A percentile compares a stretch with the other conserved stretches of the same genome.
Evolutionary conservation across 2,113 vertebrate genomes (phyloP).

Genomic region (Bos taurus): ARS-UCD2.0 NC_037351.1:40387501-40388000

Average conservation of each 20-base stretch:
- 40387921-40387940: background rate
- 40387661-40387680: background rate
- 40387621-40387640: background rate
- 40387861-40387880: background rate
- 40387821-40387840: background rate
- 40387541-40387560: background rate
- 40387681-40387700: background rate
- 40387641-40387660: background rate
- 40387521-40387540: background rate
- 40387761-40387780: background rate
- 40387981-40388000: background rate
- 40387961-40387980: background rate
- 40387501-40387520: too few species aligned
- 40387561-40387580: background rate
- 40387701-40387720: background rate
- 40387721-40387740: background rate
- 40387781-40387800: background rate
- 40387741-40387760: background rate
- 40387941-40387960: accelerated
- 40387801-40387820: background rate
- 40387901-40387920: background rate
- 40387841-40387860: background rate
- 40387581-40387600: background rate
- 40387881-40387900: background rate
- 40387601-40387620: background rate